A percentile compares a stretch with the other conserved stretches of the same genome.
Evolutionary conservation across 2,113 vertebrate species (phyloP).

Genomic region (Pachyramphus minor): DNA sequence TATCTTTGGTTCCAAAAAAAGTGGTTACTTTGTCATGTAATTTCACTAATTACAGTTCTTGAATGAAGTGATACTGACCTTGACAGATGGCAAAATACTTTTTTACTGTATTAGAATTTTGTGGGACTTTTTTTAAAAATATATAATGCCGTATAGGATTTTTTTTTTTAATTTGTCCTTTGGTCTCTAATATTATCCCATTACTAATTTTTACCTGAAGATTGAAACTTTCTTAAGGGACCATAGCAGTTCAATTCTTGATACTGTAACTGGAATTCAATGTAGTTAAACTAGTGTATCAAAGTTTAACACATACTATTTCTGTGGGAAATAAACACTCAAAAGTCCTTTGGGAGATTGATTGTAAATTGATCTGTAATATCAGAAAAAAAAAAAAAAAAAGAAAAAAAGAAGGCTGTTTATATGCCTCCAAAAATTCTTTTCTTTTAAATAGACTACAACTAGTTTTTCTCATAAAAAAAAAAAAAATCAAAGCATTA

Average conservation of each 20-base stretch:
- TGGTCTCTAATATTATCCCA: neutral
- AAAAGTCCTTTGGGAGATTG: neutral
- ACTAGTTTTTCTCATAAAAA: neutral
- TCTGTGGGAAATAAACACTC: neutral
- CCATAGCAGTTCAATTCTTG: neutral
- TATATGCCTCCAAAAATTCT: neutral
- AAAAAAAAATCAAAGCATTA: neutral
- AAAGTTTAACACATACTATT: neutral
- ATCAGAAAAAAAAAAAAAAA: neutral
- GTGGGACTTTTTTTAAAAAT: neutral
- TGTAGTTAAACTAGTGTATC: neutral
- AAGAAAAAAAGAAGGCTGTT: too few species aligned
- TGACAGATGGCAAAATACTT: neutral
- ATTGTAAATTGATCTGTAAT: neutral
- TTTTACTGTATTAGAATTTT: neutral
- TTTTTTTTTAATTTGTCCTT: neutral
- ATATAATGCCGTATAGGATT: rapidly evolving
- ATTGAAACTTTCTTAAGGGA: neutral
- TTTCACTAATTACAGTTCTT: neutral
- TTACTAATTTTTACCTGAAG: neutral
- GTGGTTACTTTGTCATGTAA: neutral
- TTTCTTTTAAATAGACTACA: neutral
- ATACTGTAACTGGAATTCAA: neutral
- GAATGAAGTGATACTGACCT: neutral
- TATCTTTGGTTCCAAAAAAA: neutral